Evolutionary conservation across 2,888 invertebrate genomes (phyloP), one percentile per base, ranked within the genome.

Genomic region (Lordiphosa fenestrarum): DNA sequence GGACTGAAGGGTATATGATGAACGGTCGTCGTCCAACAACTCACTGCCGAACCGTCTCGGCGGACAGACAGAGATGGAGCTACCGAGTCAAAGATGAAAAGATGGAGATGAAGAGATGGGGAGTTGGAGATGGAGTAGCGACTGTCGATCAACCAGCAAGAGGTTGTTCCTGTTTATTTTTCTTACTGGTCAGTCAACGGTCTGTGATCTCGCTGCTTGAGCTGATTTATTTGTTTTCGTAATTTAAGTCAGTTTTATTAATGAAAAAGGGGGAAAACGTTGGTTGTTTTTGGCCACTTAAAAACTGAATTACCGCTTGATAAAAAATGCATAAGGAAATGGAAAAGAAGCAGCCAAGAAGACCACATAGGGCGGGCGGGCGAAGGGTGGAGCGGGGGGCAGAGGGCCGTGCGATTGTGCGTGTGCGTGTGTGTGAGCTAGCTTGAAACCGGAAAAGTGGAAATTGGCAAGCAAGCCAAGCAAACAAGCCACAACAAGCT

Each of bases 1-100:
- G 89, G 89, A 89, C 88, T 89, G 89, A 88, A 87, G 88, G 86
- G 86, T 85, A 80, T 87, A 80, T 87, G 87, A 87, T 88, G 87
- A 87, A 87, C 88, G 86, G 86, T 72, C 74, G 73, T 58, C 47
- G 33, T 66, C 65, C 59, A 59, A 64, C 66, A 64, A 62, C 61
- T 70, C 54, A 52, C 55, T 54, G 55, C 54, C 38, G 40, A 47
- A 12, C n/a, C 25, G 15, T n/a, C 12, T 13, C 25, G 15, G 13
- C 12, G 12, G 30, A 7, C 15, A 25, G 9, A 30, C 35, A 6
- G 35, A 41, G 46, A 33, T 38, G 30, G 40, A 36, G 64, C 64
- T 37, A 35, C 35, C 41, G 42, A 57, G 36, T 10, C 35, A 19
- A 25, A 25, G 36, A 39, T n/a, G 35, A 9, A 19, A n/a, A 38